Evolutionary conservation across 2,888 invertebrate genomes (phyloP).

Genomic region (Ophraella communa): DNA sequence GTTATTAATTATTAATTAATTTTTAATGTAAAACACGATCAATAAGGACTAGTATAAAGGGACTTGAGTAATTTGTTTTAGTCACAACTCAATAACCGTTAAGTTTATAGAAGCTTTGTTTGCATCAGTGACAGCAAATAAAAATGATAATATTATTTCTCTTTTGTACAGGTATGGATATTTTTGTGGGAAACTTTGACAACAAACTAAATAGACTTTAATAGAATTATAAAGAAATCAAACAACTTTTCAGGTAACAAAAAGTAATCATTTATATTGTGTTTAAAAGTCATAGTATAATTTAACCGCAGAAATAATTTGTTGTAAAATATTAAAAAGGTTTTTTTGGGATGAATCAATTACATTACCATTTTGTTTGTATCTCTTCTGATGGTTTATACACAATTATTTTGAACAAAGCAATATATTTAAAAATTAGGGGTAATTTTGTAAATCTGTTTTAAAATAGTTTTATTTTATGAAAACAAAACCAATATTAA

Average conservation of each 20-base stretch:
- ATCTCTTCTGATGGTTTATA: no score
- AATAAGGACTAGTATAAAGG: neutral
- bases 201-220: neutral
- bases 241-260: neutral
- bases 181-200: neutral
- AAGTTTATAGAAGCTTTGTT: neutral
- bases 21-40: slow-evolving; percentile 13
- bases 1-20: slow-evolving; percentile 20
- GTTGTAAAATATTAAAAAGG: no score
- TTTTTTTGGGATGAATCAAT: no score
- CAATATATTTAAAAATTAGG: no score
- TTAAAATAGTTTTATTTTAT: no score
- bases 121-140: neutral
- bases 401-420: no score
- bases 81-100: slow-evolving; percentile 4
- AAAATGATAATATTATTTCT: neutral
- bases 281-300: no score
- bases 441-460: no score
- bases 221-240: neutral
- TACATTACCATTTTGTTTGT: no score
- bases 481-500: no score
- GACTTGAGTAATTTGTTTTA: slow-evolving; percentile 2
- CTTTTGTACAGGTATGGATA: neutral
- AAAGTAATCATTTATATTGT: no score
- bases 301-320: no score